Conservation (phyloP, 2,888 invertebrate species). For the Drosophila paucipuncta region DNA sequence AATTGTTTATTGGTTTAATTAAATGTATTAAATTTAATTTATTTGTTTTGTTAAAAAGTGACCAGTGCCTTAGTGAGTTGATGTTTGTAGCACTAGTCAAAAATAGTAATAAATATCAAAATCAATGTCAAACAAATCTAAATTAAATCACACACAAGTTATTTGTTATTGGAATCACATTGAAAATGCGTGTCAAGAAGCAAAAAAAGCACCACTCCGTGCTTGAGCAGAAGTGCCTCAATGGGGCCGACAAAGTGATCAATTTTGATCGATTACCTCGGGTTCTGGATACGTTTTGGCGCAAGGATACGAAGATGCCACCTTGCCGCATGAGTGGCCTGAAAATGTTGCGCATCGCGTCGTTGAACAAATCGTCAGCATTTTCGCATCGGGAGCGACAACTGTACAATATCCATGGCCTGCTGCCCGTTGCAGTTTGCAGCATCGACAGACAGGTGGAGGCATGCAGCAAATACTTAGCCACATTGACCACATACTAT, state of each 20-base stretch:
- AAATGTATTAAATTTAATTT: not conserved
- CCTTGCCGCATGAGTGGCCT: conserved; percentile 13
- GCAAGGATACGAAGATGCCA: not conserved
- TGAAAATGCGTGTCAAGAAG: conserved; percentile 10
- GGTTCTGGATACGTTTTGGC: conserved; percentile 46
- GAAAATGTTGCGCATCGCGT: accelerated
- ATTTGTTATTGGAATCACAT: not conserved
- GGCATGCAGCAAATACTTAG: conserved; percentile 1
- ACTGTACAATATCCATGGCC: conserved; percentile 44
- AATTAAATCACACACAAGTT: not conserved
- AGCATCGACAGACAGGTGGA: conserved; percentile 44
- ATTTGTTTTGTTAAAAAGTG: not conserved
- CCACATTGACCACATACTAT: accelerated
- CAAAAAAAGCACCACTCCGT: not conserved
- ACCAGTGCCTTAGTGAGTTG: not conserved
- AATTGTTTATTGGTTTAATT: not conserved
- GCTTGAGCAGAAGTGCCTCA: conserved; percentile 32
- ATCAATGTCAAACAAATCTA: not conserved
- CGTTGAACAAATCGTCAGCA: conserved; percentile 36
- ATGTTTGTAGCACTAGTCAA: not conserved
- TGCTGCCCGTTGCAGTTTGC: conserved; percentile 38
- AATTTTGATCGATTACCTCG: conserved; percentile 32
- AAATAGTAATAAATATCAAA: not conserved
- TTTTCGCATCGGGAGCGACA: conserved; percentile 58
- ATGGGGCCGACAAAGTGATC: not conserved